Conservation (phyloP, 1,140 invertebrate species). For the Caerostris extrusa region DNA sequence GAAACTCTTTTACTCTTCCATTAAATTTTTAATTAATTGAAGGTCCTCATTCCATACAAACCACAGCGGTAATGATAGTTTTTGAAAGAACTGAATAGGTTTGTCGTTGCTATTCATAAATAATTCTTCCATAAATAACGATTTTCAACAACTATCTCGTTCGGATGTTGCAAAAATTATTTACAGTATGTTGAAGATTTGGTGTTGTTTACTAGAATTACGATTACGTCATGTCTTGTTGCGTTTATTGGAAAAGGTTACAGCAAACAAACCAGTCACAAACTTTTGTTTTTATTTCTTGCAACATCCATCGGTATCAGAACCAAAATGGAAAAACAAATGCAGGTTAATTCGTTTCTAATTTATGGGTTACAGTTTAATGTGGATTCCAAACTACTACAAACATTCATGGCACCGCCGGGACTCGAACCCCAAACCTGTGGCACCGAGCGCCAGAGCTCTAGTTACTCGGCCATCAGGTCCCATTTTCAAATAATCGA, state of each 20-base stretch:
- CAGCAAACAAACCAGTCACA: not conserved
- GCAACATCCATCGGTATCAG: not conserved
- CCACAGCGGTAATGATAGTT: conserved; percentile 17
- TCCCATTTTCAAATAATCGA: too few relatives aligned
- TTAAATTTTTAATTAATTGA: conserved; percentile 21
- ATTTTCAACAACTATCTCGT: conserved; percentile 42
- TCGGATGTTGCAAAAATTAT: not conserved
- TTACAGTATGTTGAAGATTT: conserved; percentile 1
- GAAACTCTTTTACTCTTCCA: not conserved
- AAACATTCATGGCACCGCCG: too few relatives aligned
- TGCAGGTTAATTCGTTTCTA: not conserved
- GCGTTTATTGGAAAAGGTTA: not conserved
- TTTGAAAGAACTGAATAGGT: conserved; percentile 19
- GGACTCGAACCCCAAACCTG: too few relatives aligned
- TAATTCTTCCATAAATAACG: conserved; percentile 36
- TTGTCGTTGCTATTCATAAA: conserved; percentile 19
- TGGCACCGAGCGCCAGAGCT: too few relatives aligned
- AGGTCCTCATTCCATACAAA: not conserved
- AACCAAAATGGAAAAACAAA: not conserved
- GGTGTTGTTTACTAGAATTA: conserved; percentile 44
- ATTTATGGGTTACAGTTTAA: not conserved
- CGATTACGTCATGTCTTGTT: conserved; percentile 2
- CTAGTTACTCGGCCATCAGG: too few relatives aligned
- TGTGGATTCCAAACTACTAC: too few relatives aligned
- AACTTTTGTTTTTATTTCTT: not conserved